Evolutionary conservation across 2,888 invertebrate species (phyloP), one percentile per base, ranked within the genome.

Genomic region (Cotesia congregata): DNA sequence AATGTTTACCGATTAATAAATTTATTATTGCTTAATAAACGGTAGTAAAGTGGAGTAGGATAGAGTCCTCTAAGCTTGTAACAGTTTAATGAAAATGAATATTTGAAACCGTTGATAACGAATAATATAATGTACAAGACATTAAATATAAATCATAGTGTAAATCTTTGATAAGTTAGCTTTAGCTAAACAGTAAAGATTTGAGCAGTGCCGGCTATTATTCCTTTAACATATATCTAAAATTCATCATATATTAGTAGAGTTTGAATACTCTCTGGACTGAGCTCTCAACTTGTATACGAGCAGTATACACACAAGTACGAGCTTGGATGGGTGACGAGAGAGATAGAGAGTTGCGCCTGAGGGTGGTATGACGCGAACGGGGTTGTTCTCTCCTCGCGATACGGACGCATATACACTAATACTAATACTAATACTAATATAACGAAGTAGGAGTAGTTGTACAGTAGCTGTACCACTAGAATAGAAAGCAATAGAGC

Each of bases 291-390:
- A 50, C 50, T 50, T 12, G 50, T 50, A 9, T 50, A 50, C 4
- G 50, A 12, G 12, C 50, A 12, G 50, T 78, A 81, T 83, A 79
- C 84, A 85, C 85, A 83, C 69, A 61, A 75, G 65, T 78, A 78
- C 76, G 76, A 80, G 75, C 76, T 60, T 69, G 41, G n/a, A 71
- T 69, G 74, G 74, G 77, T 67, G 72, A 68, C 38, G 62, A 38
- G 7, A 38, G 71, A 38, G 61, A 17, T 40, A 72, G 39, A 41
- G 30, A 70, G 60, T 59, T 50, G 12, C 38, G 65, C 65, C 65
- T 65, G 38, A 38, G 65, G 65, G 65, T 38, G 65, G 38, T 65
- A 30, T 65, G 65, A 65, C 38, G 65, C 65, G 74, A 72, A 30
- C 6, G 71, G 30, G 60, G 65, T 50, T 50, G 61, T n/a, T 30